Conservation (phyloP, 2,888 invertebrate genomes). For the Noctua janthe region DNA sequence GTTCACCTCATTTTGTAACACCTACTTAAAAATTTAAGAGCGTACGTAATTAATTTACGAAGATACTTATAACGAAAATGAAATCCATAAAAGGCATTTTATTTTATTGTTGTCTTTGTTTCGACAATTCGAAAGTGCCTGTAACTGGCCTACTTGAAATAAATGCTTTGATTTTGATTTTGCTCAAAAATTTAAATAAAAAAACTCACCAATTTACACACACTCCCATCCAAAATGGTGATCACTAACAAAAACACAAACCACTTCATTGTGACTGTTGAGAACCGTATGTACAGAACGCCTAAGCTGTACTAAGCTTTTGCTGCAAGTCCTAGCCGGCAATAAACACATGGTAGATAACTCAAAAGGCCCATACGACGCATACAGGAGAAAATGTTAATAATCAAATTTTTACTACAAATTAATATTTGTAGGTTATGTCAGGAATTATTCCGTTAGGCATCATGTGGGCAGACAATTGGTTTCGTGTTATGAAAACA, state of each 20-base stretch:
- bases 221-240: constrained; percentile 42
- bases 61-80: background rate
- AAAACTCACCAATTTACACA: constrained; percentile 47
- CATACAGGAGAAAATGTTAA: background rate
- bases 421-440: too few relatives aligned
- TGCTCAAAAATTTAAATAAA: background rate
- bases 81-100: background rate
- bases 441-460: too few relatives aligned
- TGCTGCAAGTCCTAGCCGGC: constrained; percentile 34
- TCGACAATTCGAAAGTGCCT: too few relatives aligned
- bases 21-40: too few relatives aligned
- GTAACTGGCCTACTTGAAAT: too few relatives aligned
- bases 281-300: constrained; percentile 52
- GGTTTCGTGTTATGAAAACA: too few relatives aligned
- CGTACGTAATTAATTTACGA: background rate
- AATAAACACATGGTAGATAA: constrained; percentile 21
- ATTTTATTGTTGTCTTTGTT: too few relatives aligned
- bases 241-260: constrained; percentile 56
- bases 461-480: too few relatives aligned
- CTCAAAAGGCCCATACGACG: constrained; percentile 36
- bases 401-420: background rate
- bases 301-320: constrained; percentile 64
- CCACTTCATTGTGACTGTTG: constrained; percentile 55
- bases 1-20: too few relatives aligned
- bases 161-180: too few relatives aligned